Percentiles rank a stretch among this genome's conserved stretches.
phyloP scores from a whole-genome alignment of 2,797 vertebrate species.

The Pseudomugil gertrudae region DNA sequence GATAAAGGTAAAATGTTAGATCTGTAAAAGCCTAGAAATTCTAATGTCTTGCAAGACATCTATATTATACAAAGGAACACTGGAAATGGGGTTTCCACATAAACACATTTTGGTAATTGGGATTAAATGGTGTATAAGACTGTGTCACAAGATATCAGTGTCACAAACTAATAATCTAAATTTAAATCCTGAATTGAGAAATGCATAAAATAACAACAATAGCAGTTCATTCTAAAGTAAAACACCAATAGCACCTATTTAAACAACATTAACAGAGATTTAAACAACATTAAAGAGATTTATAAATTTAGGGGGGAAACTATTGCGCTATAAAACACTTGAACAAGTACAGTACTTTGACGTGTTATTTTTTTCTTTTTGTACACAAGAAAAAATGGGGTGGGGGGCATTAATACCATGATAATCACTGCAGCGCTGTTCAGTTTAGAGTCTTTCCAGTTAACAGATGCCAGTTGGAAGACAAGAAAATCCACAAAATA shows the following conservation, averaged over 20 bases:
- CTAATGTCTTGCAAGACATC: constrained; percentile 15
- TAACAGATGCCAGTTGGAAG: constrained; percentile 45
- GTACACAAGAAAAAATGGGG: constrained; percentile 18
- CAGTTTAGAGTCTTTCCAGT: constrained; percentile 26
- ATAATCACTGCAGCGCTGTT: constrained; percentile 22
- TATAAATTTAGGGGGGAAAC: constrained; percentile 45
- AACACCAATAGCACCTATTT: constrained; percentile 20
- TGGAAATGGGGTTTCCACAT: constrained; percentile 25
- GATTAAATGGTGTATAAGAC: constrained; percentile 18
- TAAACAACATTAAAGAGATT: constrained; percentile 8
- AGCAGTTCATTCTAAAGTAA: constrained; percentile 40
- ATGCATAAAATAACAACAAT: constrained; percentile 30
- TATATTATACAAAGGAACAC: constrained; percentile 34
- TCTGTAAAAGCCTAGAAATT: constrained; percentile 10
- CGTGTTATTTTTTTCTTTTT: constrained; percentile 10
- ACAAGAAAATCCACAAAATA: constrained; percentile 52
- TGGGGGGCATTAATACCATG: constrained; percentile 17
- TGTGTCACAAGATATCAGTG: constrained; percentile 16
- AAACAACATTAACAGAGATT: constrained; percentile 28
- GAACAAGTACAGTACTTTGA: constrained; percentile 51
- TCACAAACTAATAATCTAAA: constrained; percentile 33
- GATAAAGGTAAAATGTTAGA: constrained; percentile 1
- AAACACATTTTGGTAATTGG: constrained; percentile 24
- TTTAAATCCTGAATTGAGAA: constrained; percentile 22
- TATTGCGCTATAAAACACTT: constrained; percentile 39